Percentiles rank a stretch among this genome's conserved stretches.
Conservation (phyloP, 2,888 invertebrate genomes). For the Agonum fuliginosum region DNA sequence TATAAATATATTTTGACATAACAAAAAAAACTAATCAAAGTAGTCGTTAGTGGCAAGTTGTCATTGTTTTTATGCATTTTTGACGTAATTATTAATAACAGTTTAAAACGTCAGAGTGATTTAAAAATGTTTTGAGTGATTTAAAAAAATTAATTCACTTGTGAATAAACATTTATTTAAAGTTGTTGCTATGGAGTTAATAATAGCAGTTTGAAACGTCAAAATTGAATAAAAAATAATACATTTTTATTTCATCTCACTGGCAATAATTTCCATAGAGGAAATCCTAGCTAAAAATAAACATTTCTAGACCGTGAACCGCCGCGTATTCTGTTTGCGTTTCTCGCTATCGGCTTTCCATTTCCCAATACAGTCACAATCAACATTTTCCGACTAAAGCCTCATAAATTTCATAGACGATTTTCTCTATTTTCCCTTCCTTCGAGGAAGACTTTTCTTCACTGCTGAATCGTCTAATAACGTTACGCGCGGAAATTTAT, state of each 20-base stretch:
- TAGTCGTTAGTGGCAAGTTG: too few species aligned
- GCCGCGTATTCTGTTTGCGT: conserved; percentile 29
- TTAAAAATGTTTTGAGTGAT: too few species aligned
- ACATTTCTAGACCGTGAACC: neutral
- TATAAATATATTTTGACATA: too few species aligned
- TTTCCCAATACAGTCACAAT: conserved; percentile 29
- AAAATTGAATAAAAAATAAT: conserved; percentile 29
- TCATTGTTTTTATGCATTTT: too few species aligned
- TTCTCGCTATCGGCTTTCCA: neutral
- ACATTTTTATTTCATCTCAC: conserved; percentile 24
- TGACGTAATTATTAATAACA: too few species aligned
- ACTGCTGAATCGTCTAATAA: conserved; percentile 3
- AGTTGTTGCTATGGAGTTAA: too few species aligned
- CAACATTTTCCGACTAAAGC: conserved; percentile 35
- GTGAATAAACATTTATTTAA: too few species aligned
- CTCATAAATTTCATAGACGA: conserved; percentile 18
- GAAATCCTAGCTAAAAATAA: conserved; percentile 13
- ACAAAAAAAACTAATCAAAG: too few species aligned
- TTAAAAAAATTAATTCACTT: too few species aligned
- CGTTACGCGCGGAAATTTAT: conserved; percentile 14
- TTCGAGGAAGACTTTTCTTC: neutral
- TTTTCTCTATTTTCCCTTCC: conserved; percentile 16
- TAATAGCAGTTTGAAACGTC: too few species aligned
- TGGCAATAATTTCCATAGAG: conserved; percentile 17
- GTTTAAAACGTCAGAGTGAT: too few species aligned